Conservation (phyloP, 2,113 vertebrate genomes). For the Piaya cayana region DNA sequence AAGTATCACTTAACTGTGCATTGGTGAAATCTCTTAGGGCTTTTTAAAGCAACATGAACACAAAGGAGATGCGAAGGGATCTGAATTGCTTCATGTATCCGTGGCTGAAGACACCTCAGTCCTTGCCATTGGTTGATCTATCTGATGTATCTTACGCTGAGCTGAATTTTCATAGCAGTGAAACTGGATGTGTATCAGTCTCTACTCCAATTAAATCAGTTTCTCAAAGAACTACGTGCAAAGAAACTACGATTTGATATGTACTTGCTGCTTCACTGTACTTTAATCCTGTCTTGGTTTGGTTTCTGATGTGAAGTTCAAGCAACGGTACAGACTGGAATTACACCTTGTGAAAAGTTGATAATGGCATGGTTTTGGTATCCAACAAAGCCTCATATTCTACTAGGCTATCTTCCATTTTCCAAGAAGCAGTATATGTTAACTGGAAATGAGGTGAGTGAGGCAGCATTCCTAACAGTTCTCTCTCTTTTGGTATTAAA, state of each 20-base stretch:
- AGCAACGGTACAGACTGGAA: neutral
- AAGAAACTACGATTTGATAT: neutral
- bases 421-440: neutral
- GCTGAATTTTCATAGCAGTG: neutral
- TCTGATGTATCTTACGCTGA: neutral
- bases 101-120: neutral
- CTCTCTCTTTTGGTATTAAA: neutral
- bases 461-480: neutral
- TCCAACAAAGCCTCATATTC: neutral
- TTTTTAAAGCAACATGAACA: neutral
- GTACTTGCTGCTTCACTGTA: neutral
- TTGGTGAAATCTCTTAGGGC: neutral
- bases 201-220: neutral
- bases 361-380: neutral
- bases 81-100: neutral
- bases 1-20: neutral
- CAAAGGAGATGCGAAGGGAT: neutral
- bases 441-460: neutral
- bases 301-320: neutral
- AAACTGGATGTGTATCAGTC: neutral
- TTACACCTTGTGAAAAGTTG: neutral
- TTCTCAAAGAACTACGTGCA: neutral
- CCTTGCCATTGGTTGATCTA: neutral
- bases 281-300: neutral
- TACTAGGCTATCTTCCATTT: neutral